Conservation (phyloP, 2,113 vertebrate species). For the Mastomys natalensis region DNA sequence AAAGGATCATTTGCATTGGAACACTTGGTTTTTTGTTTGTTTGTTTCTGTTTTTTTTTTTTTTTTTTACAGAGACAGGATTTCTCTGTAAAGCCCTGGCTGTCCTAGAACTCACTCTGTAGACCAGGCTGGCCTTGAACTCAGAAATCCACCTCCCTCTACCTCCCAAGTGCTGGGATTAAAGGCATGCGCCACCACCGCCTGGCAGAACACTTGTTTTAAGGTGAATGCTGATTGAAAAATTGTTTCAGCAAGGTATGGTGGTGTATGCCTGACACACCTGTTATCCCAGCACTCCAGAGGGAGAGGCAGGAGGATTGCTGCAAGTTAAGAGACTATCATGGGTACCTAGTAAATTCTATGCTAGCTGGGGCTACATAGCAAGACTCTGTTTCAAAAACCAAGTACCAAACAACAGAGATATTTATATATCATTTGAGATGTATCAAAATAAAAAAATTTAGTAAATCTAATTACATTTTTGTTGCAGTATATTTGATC, state of each 20-base stretch:
- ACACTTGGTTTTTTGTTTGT: not conserved
- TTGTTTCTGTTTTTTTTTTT: no score
- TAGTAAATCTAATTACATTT: not conserved
- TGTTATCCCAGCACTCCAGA: not conserved
- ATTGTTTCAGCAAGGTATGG: not conserved
- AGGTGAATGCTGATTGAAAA: conserved; percentile 9
- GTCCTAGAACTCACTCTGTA: no score
- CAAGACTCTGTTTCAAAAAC: not conserved
- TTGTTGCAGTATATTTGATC: no score
- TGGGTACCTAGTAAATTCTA: not conserved
- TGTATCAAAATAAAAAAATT: conserved; percentile 18
- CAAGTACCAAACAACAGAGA: not conserved
- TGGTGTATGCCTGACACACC: not conserved
- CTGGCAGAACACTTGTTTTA: not conserved
- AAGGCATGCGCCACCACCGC: no score
- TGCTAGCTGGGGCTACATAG: not conserved
- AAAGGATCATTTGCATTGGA: not conserved
- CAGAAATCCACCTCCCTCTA: no score
- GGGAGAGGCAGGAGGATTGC: not conserved
- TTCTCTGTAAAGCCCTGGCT: no score
- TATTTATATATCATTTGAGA: not conserved
- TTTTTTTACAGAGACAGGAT: no score
- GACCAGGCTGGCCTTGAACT: no score
- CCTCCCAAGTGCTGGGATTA: no score
- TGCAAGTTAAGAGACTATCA: not conserved